Evolutionary conservation across 1,140 invertebrate species (phyloP).

Genomic region (Halotydeus destructor): DNA sequence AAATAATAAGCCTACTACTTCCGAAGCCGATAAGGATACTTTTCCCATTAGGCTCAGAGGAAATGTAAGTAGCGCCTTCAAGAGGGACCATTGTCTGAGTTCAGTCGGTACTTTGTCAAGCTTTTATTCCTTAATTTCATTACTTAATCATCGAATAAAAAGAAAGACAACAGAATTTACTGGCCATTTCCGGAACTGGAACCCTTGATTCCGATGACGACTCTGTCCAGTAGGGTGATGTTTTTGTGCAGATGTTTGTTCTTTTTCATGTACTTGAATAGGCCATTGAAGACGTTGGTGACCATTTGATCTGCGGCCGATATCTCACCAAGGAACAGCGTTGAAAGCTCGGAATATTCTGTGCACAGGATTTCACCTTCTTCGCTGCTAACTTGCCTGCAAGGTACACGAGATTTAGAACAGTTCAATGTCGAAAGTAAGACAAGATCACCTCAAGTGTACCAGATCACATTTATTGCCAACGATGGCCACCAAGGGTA

Average conservation of each 20-base stretch:
- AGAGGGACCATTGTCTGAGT: too few relatives aligned
- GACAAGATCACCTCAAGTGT: slow-evolving; percentile 33
- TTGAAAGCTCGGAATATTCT: slow-evolving; percentile 6
- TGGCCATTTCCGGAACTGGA: slow-evolving; percentile 5
- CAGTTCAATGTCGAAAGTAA: neutral
- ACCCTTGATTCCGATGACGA: neutral
- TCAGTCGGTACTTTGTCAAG: too few relatives aligned
- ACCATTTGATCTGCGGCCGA: slow-evolving; percentile 10
- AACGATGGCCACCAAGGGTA: slow-evolving; percentile 44
- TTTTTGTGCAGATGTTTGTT: neutral
- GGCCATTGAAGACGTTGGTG: slow-evolving; percentile 1
- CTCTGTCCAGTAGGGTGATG: slow-evolving; percentile 1
- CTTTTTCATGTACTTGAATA: slow-evolving; percentile 8
- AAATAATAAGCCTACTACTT: too few relatives aligned
- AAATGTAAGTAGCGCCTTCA: too few relatives aligned
- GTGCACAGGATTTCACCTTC: slow-evolving; percentile 33
- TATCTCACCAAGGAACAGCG: slow-evolving; percentile 3
- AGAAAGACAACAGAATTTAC: too few relatives aligned
- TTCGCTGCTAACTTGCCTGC: slow-evolving; percentile 58
- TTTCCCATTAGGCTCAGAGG: too few relatives aligned
- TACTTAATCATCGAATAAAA: too few relatives aligned
- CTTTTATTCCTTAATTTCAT: too few relatives aligned
- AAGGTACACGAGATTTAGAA: neutral
- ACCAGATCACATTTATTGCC: slow-evolving; percentile 83
- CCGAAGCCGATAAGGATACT: too few relatives aligned